These are phyloP conservation scores for Psettodes erumei DNA, from an alignment of 2,113 vertebrate species.

Conservation along the genomic window DNA sequence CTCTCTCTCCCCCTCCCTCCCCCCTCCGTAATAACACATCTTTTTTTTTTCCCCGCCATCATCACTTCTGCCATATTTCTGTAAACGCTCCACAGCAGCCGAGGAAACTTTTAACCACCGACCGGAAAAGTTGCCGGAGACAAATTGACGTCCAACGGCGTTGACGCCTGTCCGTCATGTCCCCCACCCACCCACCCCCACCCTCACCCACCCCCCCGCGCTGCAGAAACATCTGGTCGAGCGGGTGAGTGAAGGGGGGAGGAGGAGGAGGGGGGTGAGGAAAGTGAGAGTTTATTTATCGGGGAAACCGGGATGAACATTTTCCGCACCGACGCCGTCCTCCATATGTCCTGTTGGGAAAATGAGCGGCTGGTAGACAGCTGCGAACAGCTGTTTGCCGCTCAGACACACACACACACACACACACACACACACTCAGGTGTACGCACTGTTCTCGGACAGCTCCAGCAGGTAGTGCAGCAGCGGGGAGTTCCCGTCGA, in stretches of 20 bases:
- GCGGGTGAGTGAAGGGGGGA: conserved; percentile 12
- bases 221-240: conserved; percentile 76
- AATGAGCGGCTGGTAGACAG: conserved; percentile 66
- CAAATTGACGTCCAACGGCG: too few relatives aligned
- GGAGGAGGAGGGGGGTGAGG: conserved; percentile 7
- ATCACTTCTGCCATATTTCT: conserved; percentile 5
- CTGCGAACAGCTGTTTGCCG: conserved; percentile 66
- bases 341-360: conserved; percentile 70
- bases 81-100: conserved; percentile 5
- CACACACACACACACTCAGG: conserved; percentile 13
- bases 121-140: too few relatives aligned
- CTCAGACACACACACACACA: background rate
- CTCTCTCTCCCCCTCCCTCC: too few relatives aligned
- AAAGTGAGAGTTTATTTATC: conserved; percentile 57
- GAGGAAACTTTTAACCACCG: conserved; percentile 1
- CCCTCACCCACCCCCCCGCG: too few relatives aligned
- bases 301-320: conserved; percentile 57
- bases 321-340: conserved; percentile 50
- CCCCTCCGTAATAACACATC: background rate
- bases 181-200: too few relatives aligned
- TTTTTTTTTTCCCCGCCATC: background rate
- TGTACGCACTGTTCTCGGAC: conserved; percentile 93
- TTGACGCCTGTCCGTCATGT: too few relatives aligned
- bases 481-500: conserved; percentile 95
- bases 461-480: conserved; percentile 93